A percentile compares a stretch with the other conserved stretches of the same genome.
These are phyloP conservation scores for Eupleurogrammus muticus DNA, from an alignment of 2,797 vertebrate species.

Conservation along the genomic window DNA sequence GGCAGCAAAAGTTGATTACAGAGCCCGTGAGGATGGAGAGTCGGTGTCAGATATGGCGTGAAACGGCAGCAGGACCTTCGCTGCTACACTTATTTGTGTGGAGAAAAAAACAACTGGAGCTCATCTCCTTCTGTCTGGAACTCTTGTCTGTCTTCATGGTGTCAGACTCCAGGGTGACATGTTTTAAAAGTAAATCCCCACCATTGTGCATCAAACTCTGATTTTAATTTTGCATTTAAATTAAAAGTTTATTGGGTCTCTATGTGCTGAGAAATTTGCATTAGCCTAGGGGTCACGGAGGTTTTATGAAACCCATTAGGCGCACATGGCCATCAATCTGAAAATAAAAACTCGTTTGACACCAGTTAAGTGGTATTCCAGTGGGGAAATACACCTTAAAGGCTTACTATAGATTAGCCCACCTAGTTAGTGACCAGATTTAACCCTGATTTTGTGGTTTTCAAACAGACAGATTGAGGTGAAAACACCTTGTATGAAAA, in stretches of 20 bases:
- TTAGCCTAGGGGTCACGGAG: constrained; percentile 59
- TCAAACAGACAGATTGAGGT: constrained; percentile 54
- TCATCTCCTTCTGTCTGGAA: constrained; percentile 17
- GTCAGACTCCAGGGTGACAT: constrained; percentile 26
- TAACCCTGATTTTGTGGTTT: constrained; percentile 53
- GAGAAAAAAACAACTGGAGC: constrained; percentile 23
- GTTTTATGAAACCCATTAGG: constrained; percentile 61
- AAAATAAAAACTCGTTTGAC: constrained; percentile 61
- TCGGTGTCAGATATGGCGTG: constrained; percentile 9
- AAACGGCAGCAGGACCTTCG: constrained; percentile 24
- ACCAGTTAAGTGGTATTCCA: constrained; percentile 51
- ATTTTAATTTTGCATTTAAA: constrained; percentile 66
- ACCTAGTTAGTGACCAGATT: constrained; percentile 48
- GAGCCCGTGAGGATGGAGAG: constrained; percentile 13
- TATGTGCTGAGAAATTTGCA: constrained; percentile 52
- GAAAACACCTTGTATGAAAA: constrained; percentile 43
- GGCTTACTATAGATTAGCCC: constrained; percentile 32
- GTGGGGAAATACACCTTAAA: constrained; percentile 47
- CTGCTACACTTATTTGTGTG: constrained; percentile 9
- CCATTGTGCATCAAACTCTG: constrained; percentile 33
- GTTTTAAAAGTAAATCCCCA: constrained; percentile 38
- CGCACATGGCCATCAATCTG: constrained; percentile 46
- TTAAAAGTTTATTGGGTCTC: constrained; percentile 53
- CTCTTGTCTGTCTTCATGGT: constrained; percentile 23
- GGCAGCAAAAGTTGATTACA: constrained; percentile 37